Percentiles rank a stretch among this genome's conserved stretches.
phyloP scores from a whole-genome alignment of 1,140 invertebrate genomes.

The Rhopalosiphum maidis region DNA sequence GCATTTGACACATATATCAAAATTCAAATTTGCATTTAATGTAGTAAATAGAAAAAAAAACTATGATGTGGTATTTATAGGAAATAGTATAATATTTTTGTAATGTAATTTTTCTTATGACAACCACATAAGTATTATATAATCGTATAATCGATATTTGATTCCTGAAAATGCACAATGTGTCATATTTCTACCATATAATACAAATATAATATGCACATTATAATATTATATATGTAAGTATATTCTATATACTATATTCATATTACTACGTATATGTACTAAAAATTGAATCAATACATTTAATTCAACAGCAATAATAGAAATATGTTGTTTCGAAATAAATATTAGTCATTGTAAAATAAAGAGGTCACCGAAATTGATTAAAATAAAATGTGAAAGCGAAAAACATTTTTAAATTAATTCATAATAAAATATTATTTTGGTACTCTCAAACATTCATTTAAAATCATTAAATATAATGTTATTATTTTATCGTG shows the following conservation, averaged over 20 bases:
- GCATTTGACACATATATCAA: slow-evolving; percentile 4
- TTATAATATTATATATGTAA: background rate
- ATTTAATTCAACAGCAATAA: background rate
- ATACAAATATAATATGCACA: background rate
- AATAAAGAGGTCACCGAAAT: background rate
- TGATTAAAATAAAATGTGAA: slow-evolving; percentile 17
- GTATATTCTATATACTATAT: background rate
- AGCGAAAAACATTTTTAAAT: background rate
- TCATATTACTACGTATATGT: background rate
- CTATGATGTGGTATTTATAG: background rate
- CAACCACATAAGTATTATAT: background rate
- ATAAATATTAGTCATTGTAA: slow-evolving; percentile 13
- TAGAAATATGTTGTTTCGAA: background rate
- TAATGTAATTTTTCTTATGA: background rate
- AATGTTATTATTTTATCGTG: background rate
- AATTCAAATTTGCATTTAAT: slow-evolving; percentile 11
- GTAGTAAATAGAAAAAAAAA: background rate
- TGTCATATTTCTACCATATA: background rate
- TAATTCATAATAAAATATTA: background rate
- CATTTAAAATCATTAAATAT: background rate
- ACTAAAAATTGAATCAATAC: background rate
- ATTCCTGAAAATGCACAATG: background rate
- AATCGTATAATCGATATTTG: slow-evolving; percentile 25
- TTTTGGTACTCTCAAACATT: background rate
- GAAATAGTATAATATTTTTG: background rate